phyloP scores from a whole-genome alignment of 2,113 vertebrate genomes.

The Rhegmatorhina hoffmannsi region DNA sequence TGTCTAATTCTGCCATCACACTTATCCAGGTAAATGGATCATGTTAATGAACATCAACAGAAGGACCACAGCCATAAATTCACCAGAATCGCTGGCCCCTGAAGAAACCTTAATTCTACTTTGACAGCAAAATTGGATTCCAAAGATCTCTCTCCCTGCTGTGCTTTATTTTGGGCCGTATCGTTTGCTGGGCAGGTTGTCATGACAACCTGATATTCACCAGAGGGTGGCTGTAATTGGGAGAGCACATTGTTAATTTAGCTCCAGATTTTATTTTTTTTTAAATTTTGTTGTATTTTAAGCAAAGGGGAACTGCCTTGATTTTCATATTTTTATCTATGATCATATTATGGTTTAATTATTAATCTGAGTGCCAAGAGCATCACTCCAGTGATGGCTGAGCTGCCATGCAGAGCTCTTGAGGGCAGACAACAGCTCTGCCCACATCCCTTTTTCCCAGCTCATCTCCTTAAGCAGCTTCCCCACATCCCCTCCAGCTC shows the following conservation, averaged over 20 bases:
- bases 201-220: constrained; percentile 70
- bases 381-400: not conserved
- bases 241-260: constrained; percentile 62
- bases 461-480: not conserved
- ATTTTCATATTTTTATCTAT: constrained; percentile 6
- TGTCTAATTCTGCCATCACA: accelerated
- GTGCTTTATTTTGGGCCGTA: constrained; percentile 56
- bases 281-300: not conserved
- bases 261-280: not conserved
- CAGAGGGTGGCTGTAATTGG: constrained; percentile 56
- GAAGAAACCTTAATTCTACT: constrained; percentile 37
- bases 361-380: not conserved
- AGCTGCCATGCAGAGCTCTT: not conserved
- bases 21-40: not conserved
- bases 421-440: not conserved
- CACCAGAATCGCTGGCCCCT: not conserved
- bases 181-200: constrained; percentile 66
- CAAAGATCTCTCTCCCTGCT: constrained; percentile 37
- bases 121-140: constrained; percentile 7
- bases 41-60: not conserved
- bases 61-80: not conserved
- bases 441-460: not conserved
- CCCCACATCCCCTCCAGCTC: no score
- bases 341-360: constrained; percentile 54
- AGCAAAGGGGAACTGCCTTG: not conserved